Percentiles rank a stretch among this genome's conserved stretches.
Conservation (phyloP, 2,888 invertebrate genomes). For the Blastobasis adustella region DNA sequence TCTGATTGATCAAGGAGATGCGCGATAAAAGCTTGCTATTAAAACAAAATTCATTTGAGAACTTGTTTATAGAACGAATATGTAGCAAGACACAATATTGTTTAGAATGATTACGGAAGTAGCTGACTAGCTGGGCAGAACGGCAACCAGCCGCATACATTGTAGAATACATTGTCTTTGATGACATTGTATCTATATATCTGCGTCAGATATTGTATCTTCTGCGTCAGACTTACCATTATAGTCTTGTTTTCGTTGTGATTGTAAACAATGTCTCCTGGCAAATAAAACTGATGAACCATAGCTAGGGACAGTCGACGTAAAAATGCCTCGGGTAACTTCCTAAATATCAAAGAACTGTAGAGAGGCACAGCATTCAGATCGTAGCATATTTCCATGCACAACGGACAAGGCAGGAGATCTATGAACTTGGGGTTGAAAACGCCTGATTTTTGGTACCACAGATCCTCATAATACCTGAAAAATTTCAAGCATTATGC, state of each 20-base stretch:
- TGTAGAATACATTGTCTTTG: no score
- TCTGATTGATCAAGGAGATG: no score
- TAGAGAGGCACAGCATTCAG: slow-evolving; percentile 66
- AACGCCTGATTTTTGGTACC: slow-evolving; percentile 70
- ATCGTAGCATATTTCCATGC: slow-evolving; percentile 70
- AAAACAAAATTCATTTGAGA: no score
- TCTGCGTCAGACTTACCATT: slow-evolving; percentile 47
- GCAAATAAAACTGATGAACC: slow-evolving; percentile 69
- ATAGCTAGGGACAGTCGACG: slow-evolving; percentile 65
- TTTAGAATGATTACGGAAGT: no score
- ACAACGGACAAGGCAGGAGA: slow-evolving; percentile 59
- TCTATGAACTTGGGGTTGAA: slow-evolving; percentile 55
- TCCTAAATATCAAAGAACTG: slow-evolving; percentile 66
- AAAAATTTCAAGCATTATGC: slow-evolving; percentile 2
- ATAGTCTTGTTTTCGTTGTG: slow-evolving; percentile 67
- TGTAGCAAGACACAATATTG: no score
- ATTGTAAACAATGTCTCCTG: slow-evolving; percentile 66
- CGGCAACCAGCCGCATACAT: no score
- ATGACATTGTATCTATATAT: no score
- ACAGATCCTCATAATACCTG: slow-evolving; percentile 69
- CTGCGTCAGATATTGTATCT: no score
- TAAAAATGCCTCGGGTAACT: slow-evolving; percentile 68
- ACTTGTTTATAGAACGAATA: no score
- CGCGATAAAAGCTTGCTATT: no score
- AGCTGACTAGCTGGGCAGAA: no score